Evolutionary conservation across 2,888 invertebrate species (phyloP), one percentile per base, ranked within the genome.

Genomic region (Archaeoteleia sp.): DNA sequence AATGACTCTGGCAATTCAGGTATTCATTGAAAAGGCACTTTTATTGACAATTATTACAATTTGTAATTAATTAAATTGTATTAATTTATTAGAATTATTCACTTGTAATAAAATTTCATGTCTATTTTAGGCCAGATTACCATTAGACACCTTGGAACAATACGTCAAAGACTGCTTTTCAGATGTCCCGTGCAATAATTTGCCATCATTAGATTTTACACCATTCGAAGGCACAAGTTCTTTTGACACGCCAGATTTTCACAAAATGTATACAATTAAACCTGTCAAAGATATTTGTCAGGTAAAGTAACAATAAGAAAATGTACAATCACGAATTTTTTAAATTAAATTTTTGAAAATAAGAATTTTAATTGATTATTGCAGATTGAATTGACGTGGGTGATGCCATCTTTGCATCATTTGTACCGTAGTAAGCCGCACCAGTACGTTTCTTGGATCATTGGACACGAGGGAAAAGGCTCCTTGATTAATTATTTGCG

Each of bases 381-480:
- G 12, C 14, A 88, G 85, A 72, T 92, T 39, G 87, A 89, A 68
- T 77, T 92, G n/a, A 88, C 87, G 30, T 92, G 91, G 91, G 86
- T 88, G 1, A 83, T 92, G 74, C 91, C 91, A 4, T 86, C 90
- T 4, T 76, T 89, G 20, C 87, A 88, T 15, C 86, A 90, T 62
- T 86, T 92, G 63, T 96, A 95, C 82, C 90, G 90, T 82, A 88
- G 88, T 10, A 94, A 94, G 81, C 93, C 95, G 0, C 89, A 93
- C 66, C 89, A 92, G 72, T 94, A 94, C 78, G 85, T 96, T 2
- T 90, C 92, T 0, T 78, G 78, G 73, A 83, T 96, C n/a, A 85
- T 96, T 2, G 95, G 94, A 0, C 93, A 96, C 82, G 95, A 97
- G 84, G 96, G 96, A 0, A 90, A 90, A 76, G 95, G 94, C 54